A percentile compares a stretch with the other conserved stretches of the same genome.
phyloP scores from a whole-genome alignment of 2,797 vertebrate species.

The Hoplostethus atlanticus region DNA sequence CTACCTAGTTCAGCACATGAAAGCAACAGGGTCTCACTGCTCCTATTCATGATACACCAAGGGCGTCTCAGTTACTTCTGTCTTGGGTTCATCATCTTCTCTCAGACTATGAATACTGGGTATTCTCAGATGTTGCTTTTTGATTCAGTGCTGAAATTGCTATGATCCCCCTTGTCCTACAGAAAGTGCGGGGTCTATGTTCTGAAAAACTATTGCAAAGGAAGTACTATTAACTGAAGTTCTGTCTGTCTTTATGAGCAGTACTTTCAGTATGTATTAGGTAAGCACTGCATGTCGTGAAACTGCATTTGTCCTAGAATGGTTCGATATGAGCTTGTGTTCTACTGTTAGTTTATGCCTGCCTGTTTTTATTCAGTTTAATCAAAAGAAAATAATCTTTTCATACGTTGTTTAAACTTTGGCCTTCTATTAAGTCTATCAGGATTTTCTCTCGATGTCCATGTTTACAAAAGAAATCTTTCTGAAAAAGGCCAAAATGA shows the following conservation, averaged over 20 bases:
- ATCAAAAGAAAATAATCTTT: slow-evolving; percentile 51
- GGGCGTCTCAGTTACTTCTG: slow-evolving; percentile 50
- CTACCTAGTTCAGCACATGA: slow-evolving; percentile 48
- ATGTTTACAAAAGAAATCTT: slow-evolving; percentile 83
- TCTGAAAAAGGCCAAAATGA: slow-evolving; percentile 80
- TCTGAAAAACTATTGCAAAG: slow-evolving; percentile 49
- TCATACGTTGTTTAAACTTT: slow-evolving; percentile 54
- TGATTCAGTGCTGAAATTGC: slow-evolving; percentile 36
- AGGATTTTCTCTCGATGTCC: slow-evolving; percentile 79
- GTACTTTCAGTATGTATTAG: slow-evolving; percentile 55
- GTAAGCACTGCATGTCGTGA: slow-evolving; percentile 81
- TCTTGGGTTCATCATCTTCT: slow-evolving; percentile 35
- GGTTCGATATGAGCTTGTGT: slow-evolving; percentile 79
- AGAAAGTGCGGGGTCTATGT: slow-evolving; percentile 43
- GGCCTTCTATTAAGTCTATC: slow-evolving; percentile 76
- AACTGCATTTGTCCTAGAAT: slow-evolving; percentile 80
- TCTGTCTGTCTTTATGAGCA: slow-evolving; percentile 44
- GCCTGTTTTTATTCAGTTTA: slow-evolving; percentile 73
- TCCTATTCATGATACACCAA: slow-evolving; percentile 49
- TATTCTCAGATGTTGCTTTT: slow-evolving; percentile 72
- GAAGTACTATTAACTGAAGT: slow-evolving; percentile 37
- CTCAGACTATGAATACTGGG: slow-evolving; percentile 76
- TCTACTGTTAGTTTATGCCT: slow-evolving; percentile 80
- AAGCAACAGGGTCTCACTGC: slow-evolving; percentile 70
- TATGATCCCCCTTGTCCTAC: slow-evolving; percentile 46